Base-by-base conservation (phyloP, 2,888 invertebrate species). In the Muscina levida region DNA sequence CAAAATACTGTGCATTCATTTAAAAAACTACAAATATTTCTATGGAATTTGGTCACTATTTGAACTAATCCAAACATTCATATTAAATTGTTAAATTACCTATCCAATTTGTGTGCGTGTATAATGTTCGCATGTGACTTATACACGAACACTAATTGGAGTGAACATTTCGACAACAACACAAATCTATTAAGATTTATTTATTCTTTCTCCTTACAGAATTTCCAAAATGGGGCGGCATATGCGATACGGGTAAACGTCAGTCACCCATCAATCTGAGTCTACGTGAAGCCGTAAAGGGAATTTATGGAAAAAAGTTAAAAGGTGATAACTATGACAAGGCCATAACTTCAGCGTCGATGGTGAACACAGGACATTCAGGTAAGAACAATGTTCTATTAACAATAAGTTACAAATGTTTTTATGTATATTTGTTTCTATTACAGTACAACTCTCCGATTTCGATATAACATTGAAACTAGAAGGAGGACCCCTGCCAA, bases 201-300 rank as follows among this genome's bases (percentile, higher is more conserved):
- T 15, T 6, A 26, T 17, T n/a, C n/a, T n/a, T 75, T 26, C 31
- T 6, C 57, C 26, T 72, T 81, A n/a, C 71, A 90, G 90, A 85
- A 10, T 90, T 90, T 83, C 88, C 89, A 0, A 84, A 91, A 71
- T 95, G 95, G 95, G 92, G 93, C 3, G 94, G 93, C 11, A 86
- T 92, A n/a, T 95, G 95, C 85, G 89, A 88, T 22, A 89, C 85
- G 0, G 96, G 96, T 0, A 87, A 87, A 44, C 89, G 91, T 46
- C 97, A 97, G 89, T 96, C 96, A 0, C 97, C 97, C 0, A 95
- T 97, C 84, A 93, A 96, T 89, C 93, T 97, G 67, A 91, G 92
- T 83, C 91, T 91, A 6, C 91, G 92, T 6, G 90, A 92, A 1
- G 92, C 94, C 0, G 84, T 92, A 10, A 89, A 92, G 56, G 93